Conservation (phyloP, 2,113 vertebrate species). For the Chaenogobius annularis region DNA sequence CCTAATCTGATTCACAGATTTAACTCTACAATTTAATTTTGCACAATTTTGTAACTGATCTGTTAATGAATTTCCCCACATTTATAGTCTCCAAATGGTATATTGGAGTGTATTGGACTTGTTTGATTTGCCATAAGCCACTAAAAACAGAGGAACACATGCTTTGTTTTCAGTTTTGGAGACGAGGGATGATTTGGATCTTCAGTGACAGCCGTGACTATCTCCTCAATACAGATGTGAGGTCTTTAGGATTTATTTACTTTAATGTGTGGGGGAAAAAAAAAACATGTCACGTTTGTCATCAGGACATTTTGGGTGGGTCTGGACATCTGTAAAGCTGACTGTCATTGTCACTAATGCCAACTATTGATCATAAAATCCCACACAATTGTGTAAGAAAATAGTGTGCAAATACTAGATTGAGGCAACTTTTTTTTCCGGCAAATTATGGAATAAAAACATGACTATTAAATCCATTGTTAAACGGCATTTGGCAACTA, state of each 20-base stretch:
- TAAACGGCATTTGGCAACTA: too few species aligned
- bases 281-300: slow-evolving; percentile 9
- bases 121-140: slow-evolving; percentile 20
- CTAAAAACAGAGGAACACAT: slow-evolving; percentile 20
- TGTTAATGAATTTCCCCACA: background rate
- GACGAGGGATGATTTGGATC: slow-evolving; percentile 40
- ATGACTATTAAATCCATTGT: too few species aligned
- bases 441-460: background rate
- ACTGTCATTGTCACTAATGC: background rate
- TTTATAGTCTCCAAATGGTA: background rate
- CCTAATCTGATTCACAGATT: too few species aligned
- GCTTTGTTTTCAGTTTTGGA: slow-evolving; percentile 34
- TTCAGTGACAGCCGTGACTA: slow-evolving; percentile 56
- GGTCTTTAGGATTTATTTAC: slow-evolving; percentile 25
- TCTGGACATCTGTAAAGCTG: slow-evolving; percentile 6
- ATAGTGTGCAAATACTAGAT: background rate
- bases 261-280: slow-evolving; percentile 15
- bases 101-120: background rate
- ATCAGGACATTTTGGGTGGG: slow-evolving; percentile 9
- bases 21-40: too few species aligned
- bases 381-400: slow-evolving; percentile 4
- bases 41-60: too few species aligned
- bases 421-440: background rate
- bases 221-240: slow-evolving; percentile 46
- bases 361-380: background rate